Evolutionary conservation across 2,113 vertebrate genomes (phyloP), one percentile per base, ranked within the genome.

Genomic region (Crotalus tigris): DNA sequence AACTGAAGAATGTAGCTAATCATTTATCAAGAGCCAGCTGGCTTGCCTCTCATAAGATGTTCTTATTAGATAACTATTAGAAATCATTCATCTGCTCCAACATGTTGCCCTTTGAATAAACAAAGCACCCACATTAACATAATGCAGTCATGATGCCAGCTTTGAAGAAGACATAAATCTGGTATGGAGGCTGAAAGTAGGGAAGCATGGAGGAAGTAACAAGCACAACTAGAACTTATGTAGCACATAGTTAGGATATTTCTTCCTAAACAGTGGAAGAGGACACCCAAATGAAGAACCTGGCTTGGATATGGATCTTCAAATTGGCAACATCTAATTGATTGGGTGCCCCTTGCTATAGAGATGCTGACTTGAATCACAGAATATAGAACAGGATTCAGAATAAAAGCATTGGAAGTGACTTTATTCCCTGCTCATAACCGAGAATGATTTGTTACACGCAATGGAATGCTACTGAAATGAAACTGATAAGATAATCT

Each of bases 51-150:
- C 39, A 85, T 90, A 92, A 92, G 57, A 93, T 90, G 91, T 75
- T 94, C 91, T 94, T 94, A 90, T 94, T 94, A 92, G 88, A 92
- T 92, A 94, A 90, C 88, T 90, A 89, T 87, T 90, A 92, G 58
- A 92, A 94, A 94, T 94, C 81, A 92, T 85, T 92, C 88, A 86
- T 64, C 58, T n/a, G 88, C 57, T 90, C 91, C 89, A 92, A 75
- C 88, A 87, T 87, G 88, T 54, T 92, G 91, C 88, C 93, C 88
- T 90, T 94, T 94, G 91, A 87, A 75, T 75, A 92, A 92, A 90
- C 81, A 90, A 89, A 94, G 81, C 58, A 69, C 85, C 93, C 53
- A 44, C 21, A 39, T 19, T 57, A 11, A 17, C 75, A 5, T 15
- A 0, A 54, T 92, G 58, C 64, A 92, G n/a, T 7, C 93, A 87